Percentiles rank a stretch among this genome's conserved stretches.
These are phyloP conservation scores for Sarcophilus harrisii DNA, from an alignment of 2,797 vertebrate genomes.

Conservation along the genomic window DNA sequence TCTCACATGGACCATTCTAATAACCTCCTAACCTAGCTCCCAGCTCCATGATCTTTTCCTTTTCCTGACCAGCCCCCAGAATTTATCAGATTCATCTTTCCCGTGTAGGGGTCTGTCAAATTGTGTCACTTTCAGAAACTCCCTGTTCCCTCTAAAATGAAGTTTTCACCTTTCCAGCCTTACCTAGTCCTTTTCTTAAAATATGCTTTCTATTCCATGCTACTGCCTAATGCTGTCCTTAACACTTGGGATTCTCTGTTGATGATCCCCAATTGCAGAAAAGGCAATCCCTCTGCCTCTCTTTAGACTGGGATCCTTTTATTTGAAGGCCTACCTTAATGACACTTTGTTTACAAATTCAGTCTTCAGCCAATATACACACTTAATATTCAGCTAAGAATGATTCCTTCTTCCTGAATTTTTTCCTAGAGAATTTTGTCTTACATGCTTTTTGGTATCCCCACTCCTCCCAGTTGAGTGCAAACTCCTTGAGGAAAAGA, in stretches of 20 bases:
- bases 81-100: not conserved
- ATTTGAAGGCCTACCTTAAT: not conserved
- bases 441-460: not conserved
- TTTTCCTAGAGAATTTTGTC: not conserved
- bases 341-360: not conserved
- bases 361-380: not conserved
- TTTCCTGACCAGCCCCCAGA: not conserved
- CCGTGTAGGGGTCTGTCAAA: not conserved
- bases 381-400: not conserved
- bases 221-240: not conserved
- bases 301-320: not conserved
- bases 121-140: not conserved
- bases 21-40: not conserved
- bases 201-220: not conserved
- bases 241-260: not conserved
- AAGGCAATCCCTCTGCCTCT: not conserved
- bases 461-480: not conserved
- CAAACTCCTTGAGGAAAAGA: not conserved
- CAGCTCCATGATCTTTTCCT: not conserved
- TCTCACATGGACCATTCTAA: not conserved
- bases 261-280: not conserved
- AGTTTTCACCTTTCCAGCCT: not conserved
- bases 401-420: not conserved
- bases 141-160: not conserved
- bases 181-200: not conserved